A percentile compares a stretch with the other conserved stretches of the same genome.
phyloP scores from a whole-genome alignment of 2,888 invertebrate species.

The Pachycephus smyrnensis region DNA sequence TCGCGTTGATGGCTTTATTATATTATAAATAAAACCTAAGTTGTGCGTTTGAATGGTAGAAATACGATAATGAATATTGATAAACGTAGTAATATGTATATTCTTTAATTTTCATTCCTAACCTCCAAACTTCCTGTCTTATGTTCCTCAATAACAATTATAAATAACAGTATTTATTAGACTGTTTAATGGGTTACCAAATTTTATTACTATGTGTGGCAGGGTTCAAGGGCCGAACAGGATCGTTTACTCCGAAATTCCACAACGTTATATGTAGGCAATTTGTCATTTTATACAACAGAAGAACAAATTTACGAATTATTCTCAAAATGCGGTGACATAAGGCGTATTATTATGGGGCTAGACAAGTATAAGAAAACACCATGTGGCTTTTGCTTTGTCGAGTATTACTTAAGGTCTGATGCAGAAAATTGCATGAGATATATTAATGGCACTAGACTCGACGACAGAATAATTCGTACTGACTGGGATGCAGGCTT shows the following conservation, averaged over 20 bases:
- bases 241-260: slow-evolving; percentile 81
- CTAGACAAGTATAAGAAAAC: slow-evolving; percentile 98
- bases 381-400: slow-evolving; percentile 99
- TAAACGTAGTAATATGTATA: background rate
- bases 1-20: background rate
- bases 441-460: slow-evolving; percentile 94
- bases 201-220: slow-evolving; percentile 24
- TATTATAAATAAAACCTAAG: background rate
- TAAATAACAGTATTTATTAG: background rate
- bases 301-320: slow-evolving; percentile 99
- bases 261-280: slow-evolving; percentile 94
- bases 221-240: slow-evolving; percentile 92
- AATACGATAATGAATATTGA: background rate
- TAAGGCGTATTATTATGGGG: slow-evolving; percentile 96
- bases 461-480: slow-evolving; percentile 96
- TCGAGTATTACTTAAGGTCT: slow-evolving; percentile 86
- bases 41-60: background rate
- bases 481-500: slow-evolving; percentile 99
- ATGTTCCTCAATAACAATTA: background rate
- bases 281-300: slow-evolving; percentile 97
- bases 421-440: slow-evolving; percentile 88
- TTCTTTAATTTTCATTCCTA: background rate
- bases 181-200: background rate
- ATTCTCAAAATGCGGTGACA: slow-evolving; percentile 95
- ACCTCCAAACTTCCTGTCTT: background rate